Percentiles rank a stretch among this genome's conserved stretches.
These are phyloP conservation scores for Epizoanthus rinbou DNA, from an alignment of 92 coral and sea anemone genomes.

Conservation along the genomic window DNA sequence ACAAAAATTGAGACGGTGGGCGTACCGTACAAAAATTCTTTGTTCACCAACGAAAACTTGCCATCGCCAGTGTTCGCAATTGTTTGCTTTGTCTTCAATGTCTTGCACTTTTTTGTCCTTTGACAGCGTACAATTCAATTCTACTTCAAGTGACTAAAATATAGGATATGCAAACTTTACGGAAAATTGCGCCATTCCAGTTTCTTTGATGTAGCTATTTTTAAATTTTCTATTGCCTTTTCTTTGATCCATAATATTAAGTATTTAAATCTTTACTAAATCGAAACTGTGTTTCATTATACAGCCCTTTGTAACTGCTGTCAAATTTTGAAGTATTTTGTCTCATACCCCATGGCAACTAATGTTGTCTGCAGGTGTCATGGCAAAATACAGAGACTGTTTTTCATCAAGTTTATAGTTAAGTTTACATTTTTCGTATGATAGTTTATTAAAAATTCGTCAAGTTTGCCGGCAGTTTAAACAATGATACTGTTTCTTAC, in stretches of 20 bases:
- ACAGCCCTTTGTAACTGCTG: background rate
- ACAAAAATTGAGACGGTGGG: background rate
- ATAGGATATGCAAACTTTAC: no score
- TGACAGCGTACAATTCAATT: background rate
- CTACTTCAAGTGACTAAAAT: background rate
- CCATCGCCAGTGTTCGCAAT: background rate
- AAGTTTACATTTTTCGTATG: background rate
- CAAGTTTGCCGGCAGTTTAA: background rate
- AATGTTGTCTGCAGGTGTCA: slow-evolving; percentile 2
- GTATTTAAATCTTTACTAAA: background rate
- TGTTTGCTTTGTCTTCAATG: slow-evolving; percentile 1
- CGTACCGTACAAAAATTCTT: background rate
- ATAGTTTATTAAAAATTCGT: background rate
- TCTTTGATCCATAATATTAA: background rate
- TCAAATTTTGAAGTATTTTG: background rate
- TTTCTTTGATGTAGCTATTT: no score
- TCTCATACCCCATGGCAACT: background rate
- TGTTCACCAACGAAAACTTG: background rate
- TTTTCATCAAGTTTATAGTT: slow-evolving; percentile 13
- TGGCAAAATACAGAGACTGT: background rate
- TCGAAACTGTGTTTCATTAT: background rate
- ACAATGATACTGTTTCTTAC: background rate
- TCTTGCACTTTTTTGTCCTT: background rate
- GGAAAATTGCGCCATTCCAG: no score
- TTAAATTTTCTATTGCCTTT: background rate